Evolutionary conservation across 2,888 invertebrate genomes (phyloP).

Genomic region (Phengaris alcon): DNA sequence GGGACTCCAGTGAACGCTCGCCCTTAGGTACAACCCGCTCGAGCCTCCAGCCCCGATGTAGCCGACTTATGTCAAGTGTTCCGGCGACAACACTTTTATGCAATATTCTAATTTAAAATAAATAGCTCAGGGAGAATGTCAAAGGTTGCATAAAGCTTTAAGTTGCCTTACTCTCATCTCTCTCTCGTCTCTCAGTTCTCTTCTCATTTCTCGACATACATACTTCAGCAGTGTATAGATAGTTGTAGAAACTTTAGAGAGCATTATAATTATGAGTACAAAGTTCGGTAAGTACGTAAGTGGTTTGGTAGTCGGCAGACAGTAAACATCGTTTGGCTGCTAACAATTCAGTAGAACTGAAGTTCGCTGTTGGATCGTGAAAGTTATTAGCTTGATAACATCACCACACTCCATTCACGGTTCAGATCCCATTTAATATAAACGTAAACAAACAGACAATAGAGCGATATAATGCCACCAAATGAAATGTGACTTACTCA

Average conservation of each 20-base stretch:
- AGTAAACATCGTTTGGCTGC: not conserved
- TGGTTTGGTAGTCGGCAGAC: not conserved
- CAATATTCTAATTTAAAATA: conserved; percentile 8
- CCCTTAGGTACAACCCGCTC: not conserved
- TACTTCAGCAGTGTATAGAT: too few relatives aligned
- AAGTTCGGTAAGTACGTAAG: not conserved
- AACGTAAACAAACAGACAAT: too few relatives aligned
- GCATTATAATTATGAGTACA: too few relatives aligned
- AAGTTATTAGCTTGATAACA: not conserved
- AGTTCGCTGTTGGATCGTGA: not conserved
- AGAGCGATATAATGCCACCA: too few relatives aligned
- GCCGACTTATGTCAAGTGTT: not conserved
- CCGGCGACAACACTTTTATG: not conserved
- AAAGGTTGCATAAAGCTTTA: not conserved
- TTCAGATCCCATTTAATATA: not conserved
- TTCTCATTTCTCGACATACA: too few relatives aligned
- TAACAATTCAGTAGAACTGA: not conserved
- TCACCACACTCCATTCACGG: not conserved
- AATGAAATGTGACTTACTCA: too few relatives aligned
- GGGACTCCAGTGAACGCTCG: too few relatives aligned
- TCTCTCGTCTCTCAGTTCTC: too few relatives aligned
- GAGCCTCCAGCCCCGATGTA: not conserved
- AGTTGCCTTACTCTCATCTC: too few relatives aligned
- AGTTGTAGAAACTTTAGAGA: too few relatives aligned
- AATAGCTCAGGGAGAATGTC: not conserved